Evolutionary conservation across 2,888 invertebrate genomes (phyloP).

Genomic region (Drosophila macrospina): DNA sequence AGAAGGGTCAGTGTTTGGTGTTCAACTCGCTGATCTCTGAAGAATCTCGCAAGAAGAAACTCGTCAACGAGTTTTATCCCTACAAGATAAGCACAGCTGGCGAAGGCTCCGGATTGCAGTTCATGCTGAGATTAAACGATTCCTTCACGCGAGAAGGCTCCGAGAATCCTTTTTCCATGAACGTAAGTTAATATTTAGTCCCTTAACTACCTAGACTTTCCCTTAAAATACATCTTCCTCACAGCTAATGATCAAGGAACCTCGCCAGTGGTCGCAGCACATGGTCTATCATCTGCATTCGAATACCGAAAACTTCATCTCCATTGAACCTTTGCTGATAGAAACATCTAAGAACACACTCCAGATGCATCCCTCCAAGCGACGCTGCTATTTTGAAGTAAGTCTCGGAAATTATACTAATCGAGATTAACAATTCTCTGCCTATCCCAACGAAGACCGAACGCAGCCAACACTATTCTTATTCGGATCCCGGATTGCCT

Average conservation of each 20-base stretch:
- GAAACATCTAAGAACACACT: conserved; percentile 64
- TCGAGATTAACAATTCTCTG: neutral
- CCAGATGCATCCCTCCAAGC: conserved; percentile 50
- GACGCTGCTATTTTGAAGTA: conserved; percentile 79
- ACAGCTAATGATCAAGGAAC: conserved; percentile 75
- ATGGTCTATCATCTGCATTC: conserved; percentile 57
- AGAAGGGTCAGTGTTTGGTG: conserved; percentile 85
- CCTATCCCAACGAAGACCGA: conserved; percentile 58
- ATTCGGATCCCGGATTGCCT: conserved; percentile 38
- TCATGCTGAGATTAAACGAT: conserved; percentile 60
- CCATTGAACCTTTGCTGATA: conserved; percentile 70
- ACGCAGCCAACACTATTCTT: conserved; percentile 41
- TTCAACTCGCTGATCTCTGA: conserved; percentile 85
- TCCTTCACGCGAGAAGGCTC: conserved; percentile 43
- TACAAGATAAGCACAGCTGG: conserved; percentile 77
- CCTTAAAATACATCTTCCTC: neutral
- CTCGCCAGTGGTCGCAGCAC: conserved; percentile 69
- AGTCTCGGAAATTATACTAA: neutral
- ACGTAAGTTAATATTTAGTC: conserved; percentile 42
- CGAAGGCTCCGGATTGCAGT: conserved; percentile 79
- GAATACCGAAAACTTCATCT: conserved; percentile 72
- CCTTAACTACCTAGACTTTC: neutral
- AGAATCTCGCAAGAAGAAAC: conserved; percentile 70
- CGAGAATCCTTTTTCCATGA: conserved; percentile 50
- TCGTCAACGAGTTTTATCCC: conserved; percentile 72